Percentiles rank a stretch among this genome's conserved stretches.
Conservation (phyloP, 2,888 invertebrate genomes). For the Hirtodrosophila duncani region DNA sequence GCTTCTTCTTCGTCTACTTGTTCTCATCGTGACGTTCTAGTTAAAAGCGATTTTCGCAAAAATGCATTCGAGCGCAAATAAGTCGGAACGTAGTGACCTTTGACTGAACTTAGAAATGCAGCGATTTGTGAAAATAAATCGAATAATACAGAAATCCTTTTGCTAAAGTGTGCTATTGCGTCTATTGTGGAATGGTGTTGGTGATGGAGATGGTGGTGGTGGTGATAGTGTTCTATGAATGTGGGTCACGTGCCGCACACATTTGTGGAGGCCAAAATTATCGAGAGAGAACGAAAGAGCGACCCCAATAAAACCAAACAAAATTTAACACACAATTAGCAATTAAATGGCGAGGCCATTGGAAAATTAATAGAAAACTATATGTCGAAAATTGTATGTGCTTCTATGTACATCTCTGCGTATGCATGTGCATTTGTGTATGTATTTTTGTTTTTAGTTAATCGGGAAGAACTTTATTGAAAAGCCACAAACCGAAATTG, state of each 20-base stretch:
- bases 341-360: neutral
- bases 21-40: constrained; percentile 9
- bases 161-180: constrained; percentile 28
- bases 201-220: no score
- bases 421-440: no score
- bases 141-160: constrained; percentile 13
- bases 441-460: no score
- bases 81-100: constrained; percentile 58
- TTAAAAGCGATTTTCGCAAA: constrained; percentile 41
- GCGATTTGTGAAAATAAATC: constrained; percentile 36
- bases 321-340: constrained; percentile 9
- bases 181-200: constrained; percentile 10
- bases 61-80: constrained; percentile 46
- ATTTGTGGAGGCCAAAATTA: neutral
- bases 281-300: neutral
- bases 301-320: constrained; percentile 4
- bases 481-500: neutral
- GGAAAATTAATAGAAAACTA: neutral
- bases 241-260: no score
- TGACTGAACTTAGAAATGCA: constrained; percentile 28
- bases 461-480: neutral
- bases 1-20: constrained; percentile 7
- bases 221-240: no score
- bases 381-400: neutral
- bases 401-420: no score